phyloP scores from a whole-genome alignment of 2,797 vertebrate genomes.

The Esox lucius region DNA sequence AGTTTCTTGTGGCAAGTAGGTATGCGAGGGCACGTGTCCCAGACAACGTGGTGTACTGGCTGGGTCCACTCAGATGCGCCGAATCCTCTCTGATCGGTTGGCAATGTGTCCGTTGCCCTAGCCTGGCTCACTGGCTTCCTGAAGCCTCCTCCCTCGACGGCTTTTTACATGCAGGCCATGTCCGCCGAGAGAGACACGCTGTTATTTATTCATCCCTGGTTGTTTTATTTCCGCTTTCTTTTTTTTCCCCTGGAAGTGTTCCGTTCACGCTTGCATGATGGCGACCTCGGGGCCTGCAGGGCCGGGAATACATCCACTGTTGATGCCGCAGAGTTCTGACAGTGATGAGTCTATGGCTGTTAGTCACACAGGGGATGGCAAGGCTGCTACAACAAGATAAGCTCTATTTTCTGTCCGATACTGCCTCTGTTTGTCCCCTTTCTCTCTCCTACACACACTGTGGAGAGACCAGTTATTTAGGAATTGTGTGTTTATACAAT shows the following conservation, averaged over 20 bases:
- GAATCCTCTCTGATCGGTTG: constrained; percentile 5
- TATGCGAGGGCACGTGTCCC: neutral
- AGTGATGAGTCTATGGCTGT: constrained; percentile 17
- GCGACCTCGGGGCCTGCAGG: constrained; percentile 29
- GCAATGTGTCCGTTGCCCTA: constrained; percentile 20
- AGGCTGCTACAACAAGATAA: constrained; percentile 46
- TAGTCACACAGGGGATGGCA: constrained; percentile 28
- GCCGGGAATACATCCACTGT: constrained; percentile 3
- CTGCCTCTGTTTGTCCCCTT: constrained; percentile 14
- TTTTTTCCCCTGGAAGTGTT: neutral
- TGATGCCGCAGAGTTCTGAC: constrained; percentile 22
- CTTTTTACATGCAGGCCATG: neutral
- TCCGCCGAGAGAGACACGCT: neutral
- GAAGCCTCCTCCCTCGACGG: constrained; percentile 21
- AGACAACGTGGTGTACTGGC: neutral
- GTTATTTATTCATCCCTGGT: constrained; percentile 34
- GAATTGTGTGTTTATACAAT: neutral
- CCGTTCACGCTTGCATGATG: constrained; percentile 14
- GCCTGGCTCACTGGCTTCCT: constrained; percentile 27
- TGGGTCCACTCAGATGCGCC: constrained; percentile 2
- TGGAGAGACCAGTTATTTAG: neutral
- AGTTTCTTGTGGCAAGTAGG: neutral
- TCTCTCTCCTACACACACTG: neutral
- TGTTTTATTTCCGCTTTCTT: constrained; percentile 15
- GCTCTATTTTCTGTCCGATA: neutral